Evolutionary conservation across 2,797 vertebrate genomes (phyloP), one percentile per base, ranked within the genome.

Genomic region (Neoniphon sammara): DNA sequence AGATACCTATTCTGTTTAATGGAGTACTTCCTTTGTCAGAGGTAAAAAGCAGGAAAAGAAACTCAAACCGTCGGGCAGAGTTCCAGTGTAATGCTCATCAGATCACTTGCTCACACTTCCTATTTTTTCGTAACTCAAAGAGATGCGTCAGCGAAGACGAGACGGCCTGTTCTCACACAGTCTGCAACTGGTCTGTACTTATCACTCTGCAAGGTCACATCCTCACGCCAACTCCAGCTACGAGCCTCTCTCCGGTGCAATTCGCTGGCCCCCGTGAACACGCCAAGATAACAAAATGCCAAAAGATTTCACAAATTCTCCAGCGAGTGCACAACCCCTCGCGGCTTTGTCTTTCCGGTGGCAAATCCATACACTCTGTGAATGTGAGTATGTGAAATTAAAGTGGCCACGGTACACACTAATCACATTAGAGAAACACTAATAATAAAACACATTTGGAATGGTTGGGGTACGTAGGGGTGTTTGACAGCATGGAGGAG

Each of bases 341-440:
- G 20, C n/a, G 42, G 25, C 54, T 53, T 71, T 46, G 67, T 81
- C 47, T 58, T 36, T 15, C 15, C 17, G n/a, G 12, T 11, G 52
- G 18, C 20, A 64, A 2, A 46, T 27, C 53, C 27, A 3, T 2
- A 0, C 21, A 20, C 64, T 39, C 55, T 1, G 4, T 46, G 17
- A 68, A 58, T 47, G 31, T 11, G 49, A 66, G 36, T 47, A 66
- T 46, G 55, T 58, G 59, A 39, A 75, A 83, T 71, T 4, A 42
- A 27, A 81, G 53, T 52, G n/a, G 74, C 69, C 9, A 60, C 18
- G 85, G 75, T 77, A 53, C 25, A 42, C 61, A 59, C 66, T 90
- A 89, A 90, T 91, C 88, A 82, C 77, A 66, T 90, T 86, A 87
- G 8, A 66, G 61, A 79, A 87, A 78, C 56, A 76, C 73, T 85